Evolutionary conservation across 2,888 invertebrate species (phyloP).

Genomic region (Ophioninae sp.): DNA sequence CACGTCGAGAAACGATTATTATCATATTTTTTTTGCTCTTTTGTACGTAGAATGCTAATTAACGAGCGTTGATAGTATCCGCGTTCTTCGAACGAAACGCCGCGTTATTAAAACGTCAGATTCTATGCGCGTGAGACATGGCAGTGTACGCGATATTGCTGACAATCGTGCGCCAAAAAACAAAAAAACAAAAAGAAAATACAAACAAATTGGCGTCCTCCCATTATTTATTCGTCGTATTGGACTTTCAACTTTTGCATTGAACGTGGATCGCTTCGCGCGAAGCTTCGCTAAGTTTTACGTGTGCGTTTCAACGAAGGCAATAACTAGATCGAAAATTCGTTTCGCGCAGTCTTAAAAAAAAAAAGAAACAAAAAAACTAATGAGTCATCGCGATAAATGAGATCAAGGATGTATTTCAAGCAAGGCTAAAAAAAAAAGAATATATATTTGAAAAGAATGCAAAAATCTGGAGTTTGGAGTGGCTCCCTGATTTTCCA

Average conservation of each 20-base stretch:
- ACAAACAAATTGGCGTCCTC: background rate
- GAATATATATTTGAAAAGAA: background rate
- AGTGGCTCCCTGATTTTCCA: background rate
- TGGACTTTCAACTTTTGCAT: background rate
- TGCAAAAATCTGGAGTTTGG: slow-evolving; percentile 14
- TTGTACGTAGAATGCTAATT: slow-evolving; percentile 50
- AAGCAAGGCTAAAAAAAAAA: slow-evolving; percentile 23
- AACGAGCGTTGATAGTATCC: slow-evolving; percentile 58
- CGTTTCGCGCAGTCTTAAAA: background rate
- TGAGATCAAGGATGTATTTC: slow-evolving; percentile 68
- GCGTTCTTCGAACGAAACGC: slow-evolving; percentile 45
- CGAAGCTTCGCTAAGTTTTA: slow-evolving; percentile 39
- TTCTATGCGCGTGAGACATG: slow-evolving; percentile 40
- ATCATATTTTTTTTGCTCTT: slow-evolving; percentile 39
- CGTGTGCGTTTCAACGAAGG: slow-evolving; percentile 52
- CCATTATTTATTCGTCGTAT: background rate
- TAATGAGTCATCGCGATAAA: slow-evolving; percentile 49
- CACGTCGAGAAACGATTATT: background rate
- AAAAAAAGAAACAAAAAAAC: slow-evolving; percentile 58
- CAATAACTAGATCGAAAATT: slow-evolving; percentile 9
- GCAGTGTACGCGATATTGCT: slow-evolving; percentile 40
- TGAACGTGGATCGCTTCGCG: slow-evolving; percentile 32
- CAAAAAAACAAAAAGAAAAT: no score
- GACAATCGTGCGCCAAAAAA: slow-evolving; percentile 40
- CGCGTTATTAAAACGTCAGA: slow-evolving; percentile 51